Evolutionary conservation across 2,113 vertebrate species (phyloP).

Genomic region (Plecturocebus donacophilus): DNA sequence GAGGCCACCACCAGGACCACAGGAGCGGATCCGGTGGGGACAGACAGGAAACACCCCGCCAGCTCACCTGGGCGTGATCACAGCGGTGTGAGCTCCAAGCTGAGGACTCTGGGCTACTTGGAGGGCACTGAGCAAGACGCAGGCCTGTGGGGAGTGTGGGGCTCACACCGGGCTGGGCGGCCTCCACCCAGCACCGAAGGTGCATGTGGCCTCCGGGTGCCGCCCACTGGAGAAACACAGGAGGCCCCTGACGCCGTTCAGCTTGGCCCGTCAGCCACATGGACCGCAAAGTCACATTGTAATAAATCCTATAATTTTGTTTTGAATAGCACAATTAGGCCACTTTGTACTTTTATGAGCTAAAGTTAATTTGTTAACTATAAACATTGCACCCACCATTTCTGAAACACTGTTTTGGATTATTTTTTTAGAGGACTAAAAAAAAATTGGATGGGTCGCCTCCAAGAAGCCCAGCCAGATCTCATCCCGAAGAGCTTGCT

Average conservation of each 20-base stretch:
- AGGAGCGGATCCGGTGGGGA: background rate
- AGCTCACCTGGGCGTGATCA: background rate
- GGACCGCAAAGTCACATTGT: background rate
- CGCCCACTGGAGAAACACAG: background rate
- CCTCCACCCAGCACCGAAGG: background rate
- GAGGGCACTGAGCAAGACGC: background rate
- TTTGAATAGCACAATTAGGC: background rate
- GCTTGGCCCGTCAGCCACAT: background rate
- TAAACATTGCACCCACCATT: background rate
- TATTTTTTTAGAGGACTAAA: background rate
- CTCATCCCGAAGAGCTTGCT: background rate
- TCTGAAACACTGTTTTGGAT: background rate
- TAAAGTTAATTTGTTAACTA: background rate
- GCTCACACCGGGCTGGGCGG: rapidly evolving
- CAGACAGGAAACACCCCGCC: too few relatives aligned
- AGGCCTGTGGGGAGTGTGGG: background rate
- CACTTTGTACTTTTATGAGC: background rate
- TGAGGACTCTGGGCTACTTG: background rate
- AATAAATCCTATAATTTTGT: background rate
- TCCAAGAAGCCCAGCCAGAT: background rate
- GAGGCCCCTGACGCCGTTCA: background rate
- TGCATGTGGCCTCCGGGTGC: rapidly evolving
- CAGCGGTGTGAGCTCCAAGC: background rate
- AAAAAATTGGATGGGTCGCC: background rate
- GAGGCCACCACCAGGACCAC: rapidly evolving